Percentiles rank a stretch among this genome's conserved stretches.
These are phyloP conservation scores for Poeciliopsis prolifica DNA, from an alignment of 2,113 vertebrate species.

Conservation along the genomic window DNA sequence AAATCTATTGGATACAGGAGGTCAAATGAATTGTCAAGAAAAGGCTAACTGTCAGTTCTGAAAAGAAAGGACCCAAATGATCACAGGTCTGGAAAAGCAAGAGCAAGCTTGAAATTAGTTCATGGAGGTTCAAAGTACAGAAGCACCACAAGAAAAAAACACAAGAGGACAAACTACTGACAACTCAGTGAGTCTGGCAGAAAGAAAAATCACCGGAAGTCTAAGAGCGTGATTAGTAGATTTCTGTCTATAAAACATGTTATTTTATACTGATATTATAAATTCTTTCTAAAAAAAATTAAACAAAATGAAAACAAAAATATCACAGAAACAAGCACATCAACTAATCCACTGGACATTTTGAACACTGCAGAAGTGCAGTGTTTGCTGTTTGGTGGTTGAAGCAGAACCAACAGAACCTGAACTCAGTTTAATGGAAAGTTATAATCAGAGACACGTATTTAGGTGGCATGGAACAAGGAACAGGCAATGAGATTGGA, in stretches of 20 bases:
- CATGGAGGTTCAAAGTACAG: background rate
- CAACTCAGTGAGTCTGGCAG: background rate
- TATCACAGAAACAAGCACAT: too few relatives aligned
- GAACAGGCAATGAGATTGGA: too few relatives aligned
- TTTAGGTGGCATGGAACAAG: too few relatives aligned
- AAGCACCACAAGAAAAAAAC: background rate
- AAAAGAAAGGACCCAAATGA: background rate
- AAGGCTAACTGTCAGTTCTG: slow-evolving; percentile 32
- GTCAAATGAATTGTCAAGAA: slow-evolving; percentile 46
- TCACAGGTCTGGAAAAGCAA: background rate
- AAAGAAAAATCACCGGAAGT: background rate
- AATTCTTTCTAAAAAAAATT: too few relatives aligned
- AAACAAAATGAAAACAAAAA: too few relatives aligned
- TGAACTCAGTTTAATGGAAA: too few relatives aligned
- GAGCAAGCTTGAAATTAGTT: slow-evolving; percentile 2
- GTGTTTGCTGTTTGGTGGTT: too few relatives aligned
- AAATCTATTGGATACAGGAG: slow-evolving; percentile 41
- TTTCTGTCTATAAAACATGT: too few relatives aligned
- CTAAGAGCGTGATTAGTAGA: background rate
- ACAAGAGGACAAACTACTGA: background rate
- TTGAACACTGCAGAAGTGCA: too few relatives aligned
- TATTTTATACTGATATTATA: background rate
- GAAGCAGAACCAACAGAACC: too few relatives aligned
- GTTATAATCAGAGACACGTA: too few relatives aligned
- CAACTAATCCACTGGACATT: too few relatives aligned